Conservation (phyloP, 2,113 vertebrate genomes). For the Ivindomyrus marchei region DNA sequence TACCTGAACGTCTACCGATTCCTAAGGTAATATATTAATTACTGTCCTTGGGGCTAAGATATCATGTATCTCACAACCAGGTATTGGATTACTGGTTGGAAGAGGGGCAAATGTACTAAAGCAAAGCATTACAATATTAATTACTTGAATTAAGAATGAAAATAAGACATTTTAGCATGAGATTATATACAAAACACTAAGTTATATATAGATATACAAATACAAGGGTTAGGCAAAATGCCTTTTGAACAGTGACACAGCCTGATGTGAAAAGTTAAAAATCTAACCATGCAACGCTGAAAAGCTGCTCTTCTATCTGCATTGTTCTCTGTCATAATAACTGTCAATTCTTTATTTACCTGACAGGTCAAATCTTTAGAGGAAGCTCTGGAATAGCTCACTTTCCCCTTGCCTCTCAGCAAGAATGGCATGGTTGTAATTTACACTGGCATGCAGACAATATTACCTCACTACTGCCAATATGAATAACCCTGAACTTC, state of each 20-base stretch:
- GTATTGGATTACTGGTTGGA: background rate
- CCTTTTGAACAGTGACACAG: background rate
- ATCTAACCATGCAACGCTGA: background rate
- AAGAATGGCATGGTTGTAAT: slow-evolving; percentile 10
- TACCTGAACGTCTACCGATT: background rate
- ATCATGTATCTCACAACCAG: background rate
- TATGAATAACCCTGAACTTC: slow-evolving; percentile 3
- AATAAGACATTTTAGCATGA: background rate
- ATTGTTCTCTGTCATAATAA: background rate
- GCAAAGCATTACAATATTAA: background rate
- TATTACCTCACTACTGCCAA: background rate
- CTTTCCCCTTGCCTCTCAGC: background rate
- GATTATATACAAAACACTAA: background rate
- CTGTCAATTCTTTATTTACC: slow-evolving; percentile 8
- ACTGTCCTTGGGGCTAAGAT: background rate
- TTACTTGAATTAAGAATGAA: background rate
- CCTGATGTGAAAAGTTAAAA: background rate
- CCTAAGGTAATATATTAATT: background rate
- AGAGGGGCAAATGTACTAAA: background rate
- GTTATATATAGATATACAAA: too few species aligned
- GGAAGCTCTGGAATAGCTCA: background rate
- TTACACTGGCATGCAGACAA: slow-evolving; percentile 14
- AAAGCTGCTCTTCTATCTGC: background rate
- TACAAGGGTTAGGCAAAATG: background rate
- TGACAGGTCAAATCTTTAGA: background rate